Evolutionary conservation across 1,140 invertebrate genomes (phyloP), one percentile per base, ranked within the genome.

Genomic region (Bombus impatiens): DNA sequence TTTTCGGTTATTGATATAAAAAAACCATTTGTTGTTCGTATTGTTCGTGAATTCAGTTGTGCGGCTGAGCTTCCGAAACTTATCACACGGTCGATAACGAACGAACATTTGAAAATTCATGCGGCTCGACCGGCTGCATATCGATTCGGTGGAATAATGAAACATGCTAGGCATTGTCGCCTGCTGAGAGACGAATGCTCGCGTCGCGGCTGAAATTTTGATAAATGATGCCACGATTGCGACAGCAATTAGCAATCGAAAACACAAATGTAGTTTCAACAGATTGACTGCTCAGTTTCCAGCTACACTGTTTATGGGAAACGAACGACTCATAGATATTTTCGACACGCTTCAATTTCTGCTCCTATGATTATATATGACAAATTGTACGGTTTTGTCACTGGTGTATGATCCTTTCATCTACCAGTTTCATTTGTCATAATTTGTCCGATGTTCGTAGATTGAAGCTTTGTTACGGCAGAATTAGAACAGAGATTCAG

Each of bases 161-260:
- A 76, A 76, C 74, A 47, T 37, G 57, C 37, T 57, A 47, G 47
- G 47, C 25, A 57, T 47, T 47, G 72, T 75, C 40, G n/a, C n/a
- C 8, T 22, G 76, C n/a, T 13, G 35, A 40, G 76, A 62, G 76
- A 62, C 22, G 25, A 57, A 28, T 32, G 25, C 37, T 28, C 13
- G 35, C 25, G 25, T 18, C 35, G 35, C 37, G 6, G 37, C 37
- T 78, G 57, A 28, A 78, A 78, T 78, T 78, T 78, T 78, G 76
- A 78, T 78, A 78, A 78, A 78, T 78, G 76, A 78, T 59, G 35
- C 57, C 22, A 25, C 57, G 35, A 32, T 37, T 28, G 75, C 76
- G 76, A 78, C 76, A 32, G 76, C 76, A 78, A 78, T 78, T 78
- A 78, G 53, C 76, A 40, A 62, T 78, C 76, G 57, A n/a, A 37